phyloP scores from a whole-genome alignment of 2,888 invertebrate genomes.

The Habroteleia sp. region DNA sequence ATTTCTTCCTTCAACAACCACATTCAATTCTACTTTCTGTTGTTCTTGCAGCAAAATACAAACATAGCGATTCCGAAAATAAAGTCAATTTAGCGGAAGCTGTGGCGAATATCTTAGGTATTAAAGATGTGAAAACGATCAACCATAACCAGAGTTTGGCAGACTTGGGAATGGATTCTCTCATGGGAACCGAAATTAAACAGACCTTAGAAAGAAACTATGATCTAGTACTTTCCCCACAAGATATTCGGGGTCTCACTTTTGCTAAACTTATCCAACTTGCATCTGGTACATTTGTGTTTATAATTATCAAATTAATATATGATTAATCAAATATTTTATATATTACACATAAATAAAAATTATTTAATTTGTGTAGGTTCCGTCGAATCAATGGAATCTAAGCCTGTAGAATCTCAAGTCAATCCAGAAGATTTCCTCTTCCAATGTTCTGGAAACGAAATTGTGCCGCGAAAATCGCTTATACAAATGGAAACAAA shows the following conservation, averaged over 20 bases:
- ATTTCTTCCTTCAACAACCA: constrained; percentile 93
- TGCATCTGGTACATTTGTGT: constrained; percentile 71
- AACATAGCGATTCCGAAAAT: constrained; percentile 82
- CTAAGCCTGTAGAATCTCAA: constrained; percentile 69
- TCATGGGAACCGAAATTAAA: constrained; percentile 99
- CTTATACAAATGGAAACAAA: constrained; percentile 87
- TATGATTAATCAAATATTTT: not conserved
- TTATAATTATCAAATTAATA: no score
- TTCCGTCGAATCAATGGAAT: constrained; percentile 66
- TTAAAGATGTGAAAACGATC: constrained; percentile 92
- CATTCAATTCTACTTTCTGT: constrained; percentile 90
- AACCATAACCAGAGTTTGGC: constrained; percentile 90
- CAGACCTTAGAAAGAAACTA: constrained; percentile 96
- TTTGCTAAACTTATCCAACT: constrained; percentile 88
- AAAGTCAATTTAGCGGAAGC: constrained; percentile 88
- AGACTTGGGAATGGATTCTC: constrained; percentile 98
- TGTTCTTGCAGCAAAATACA: constrained; percentile 93
- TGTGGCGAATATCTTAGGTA: constrained; percentile 93
- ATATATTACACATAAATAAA: not conserved
- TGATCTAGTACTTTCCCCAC: constrained; percentile 93
- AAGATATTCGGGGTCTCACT: constrained; percentile 93
- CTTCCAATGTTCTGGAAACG: constrained; percentile 82
- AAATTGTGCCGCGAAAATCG: constrained; percentile 89
- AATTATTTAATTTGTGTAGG: constrained; percentile 7
- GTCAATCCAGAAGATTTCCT: constrained; percentile 66